Conservation (phyloP, 1,140 invertebrate genomes). For the Heliconius hewitsoni region DNA sequence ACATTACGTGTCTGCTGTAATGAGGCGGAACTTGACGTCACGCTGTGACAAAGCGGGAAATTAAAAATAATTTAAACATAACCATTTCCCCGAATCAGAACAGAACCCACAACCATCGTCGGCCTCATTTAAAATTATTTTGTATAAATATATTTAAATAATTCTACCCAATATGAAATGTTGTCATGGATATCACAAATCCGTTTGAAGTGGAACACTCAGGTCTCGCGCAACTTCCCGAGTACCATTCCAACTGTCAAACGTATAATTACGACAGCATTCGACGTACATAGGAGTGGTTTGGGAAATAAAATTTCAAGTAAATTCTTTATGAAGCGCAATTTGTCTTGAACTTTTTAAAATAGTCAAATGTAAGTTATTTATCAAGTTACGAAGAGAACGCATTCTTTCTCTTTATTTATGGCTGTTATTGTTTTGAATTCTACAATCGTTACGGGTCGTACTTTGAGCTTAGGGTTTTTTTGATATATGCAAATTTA, state of each 20-base stretch:
- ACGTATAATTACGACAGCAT: conserved; percentile 9
- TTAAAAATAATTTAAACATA: no score
- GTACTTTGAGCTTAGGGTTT: no score
- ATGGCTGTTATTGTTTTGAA: conserved; percentile 6
- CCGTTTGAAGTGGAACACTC: conserved; percentile 1
- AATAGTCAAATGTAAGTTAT: conserved; percentile 16
- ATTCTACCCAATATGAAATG: background rate
- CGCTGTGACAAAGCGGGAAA: no score
- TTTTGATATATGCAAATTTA: no score
- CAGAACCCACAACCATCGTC: background rate
- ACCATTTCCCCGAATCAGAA: no score
- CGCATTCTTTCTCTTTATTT: conserved; percentile 15
- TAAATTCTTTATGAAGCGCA: background rate
- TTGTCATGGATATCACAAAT: background rate
- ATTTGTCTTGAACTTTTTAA: background rate
- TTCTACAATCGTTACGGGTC: background rate
- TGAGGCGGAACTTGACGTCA: background rate
- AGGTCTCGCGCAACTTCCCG: background rate
- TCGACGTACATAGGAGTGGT: background rate
- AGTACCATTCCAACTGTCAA: background rate
- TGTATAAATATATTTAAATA: background rate
- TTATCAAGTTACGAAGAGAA: conserved; percentile 16
- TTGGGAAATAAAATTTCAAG: background rate
- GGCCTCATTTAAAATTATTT: background rate
- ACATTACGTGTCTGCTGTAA: no score